Evolutionary conservation across 2,888 invertebrate species (phyloP), one percentile per base, ranked within the genome.

Genomic region (Drosophila barbarae): DNA sequence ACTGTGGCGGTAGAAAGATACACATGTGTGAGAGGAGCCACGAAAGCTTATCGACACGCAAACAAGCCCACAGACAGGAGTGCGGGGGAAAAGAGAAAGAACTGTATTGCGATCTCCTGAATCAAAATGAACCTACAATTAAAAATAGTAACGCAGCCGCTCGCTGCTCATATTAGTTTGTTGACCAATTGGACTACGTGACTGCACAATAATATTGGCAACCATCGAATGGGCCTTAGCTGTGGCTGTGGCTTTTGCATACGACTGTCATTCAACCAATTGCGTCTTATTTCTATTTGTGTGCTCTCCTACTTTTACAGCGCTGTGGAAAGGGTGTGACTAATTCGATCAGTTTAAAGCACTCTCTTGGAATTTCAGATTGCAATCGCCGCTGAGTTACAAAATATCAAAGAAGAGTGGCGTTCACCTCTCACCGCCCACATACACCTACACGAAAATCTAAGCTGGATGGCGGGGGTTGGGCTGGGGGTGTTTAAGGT

Each of bases 241-340:
- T 53, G 12, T 44, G 53, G 30, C 28, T 36, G 12, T 23, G 52
- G 30, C 28, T 36, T 75, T 61, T 65, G 50, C 65, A 69, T 69
- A 58, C 42, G 30, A n/a, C n/a, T 54, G 60, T 61, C 63, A 58
- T 57, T 64, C 58, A 71, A 70, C 74, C 71, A 79, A 82, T 78
- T 78, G 82, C 77, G 77, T 78, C 80, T 82, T 82, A 78, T 41
- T 78, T 49, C 77, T 73, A 47, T 54, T 73, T 18, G 18, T 28
- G 23, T 36, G 30, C 38, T 26, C 10, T 52, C 47, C 51, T 28
- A 32, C 34, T 36, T 13, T 26, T 55, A 13, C 52, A 53, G n/a
- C 35, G 36, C 34, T 49, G 18, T 34, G 10, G n/a, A 46, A 13
- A 28, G 26, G 13, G 30, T 58, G n/a, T 35, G 39, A 21, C 9